Percentiles rank a stretch among this genome's conserved stretches.
Evolutionary conservation across 2,888 invertebrate genomes (phyloP).

Genomic region (Baronia brevicornis): DNA sequence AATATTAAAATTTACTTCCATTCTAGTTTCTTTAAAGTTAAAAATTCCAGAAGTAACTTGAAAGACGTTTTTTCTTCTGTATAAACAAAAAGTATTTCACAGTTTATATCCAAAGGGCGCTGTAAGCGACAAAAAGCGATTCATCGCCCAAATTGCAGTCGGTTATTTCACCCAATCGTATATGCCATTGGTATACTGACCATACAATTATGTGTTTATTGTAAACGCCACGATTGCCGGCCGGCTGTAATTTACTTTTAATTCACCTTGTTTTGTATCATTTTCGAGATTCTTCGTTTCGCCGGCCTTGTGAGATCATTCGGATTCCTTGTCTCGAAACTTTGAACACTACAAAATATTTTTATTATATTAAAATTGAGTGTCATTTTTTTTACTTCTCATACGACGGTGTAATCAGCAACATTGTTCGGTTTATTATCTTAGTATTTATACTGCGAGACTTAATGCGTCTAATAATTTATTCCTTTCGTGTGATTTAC

Average conservation of each 20-base stretch:
- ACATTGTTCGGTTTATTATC: constrained; percentile 36
- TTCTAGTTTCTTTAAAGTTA: too few relatives aligned
- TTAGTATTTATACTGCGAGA: constrained; percentile 40
- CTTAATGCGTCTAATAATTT: constrained; percentile 57
- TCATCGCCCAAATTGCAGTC: constrained; percentile 47
- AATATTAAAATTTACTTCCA: too few relatives aligned
- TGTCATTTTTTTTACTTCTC: constrained; percentile 16
- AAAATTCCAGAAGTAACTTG: not conserved
- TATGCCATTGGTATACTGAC: constrained; percentile 67
- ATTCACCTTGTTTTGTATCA: constrained; percentile 72
- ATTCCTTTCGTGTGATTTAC: constrained; percentile 60
- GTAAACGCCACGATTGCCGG: constrained; percentile 73
- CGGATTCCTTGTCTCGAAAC: constrained; percentile 23
- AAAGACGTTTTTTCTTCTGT: not conserved
- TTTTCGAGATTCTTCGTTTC: constrained; percentile 68
- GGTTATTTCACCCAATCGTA: constrained; percentile 61
- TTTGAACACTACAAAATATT: constrained; percentile 12
- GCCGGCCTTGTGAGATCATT: constrained; percentile 43
- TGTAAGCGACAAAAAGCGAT: constrained; percentile 36
- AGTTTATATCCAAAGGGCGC: constrained; percentile 18
- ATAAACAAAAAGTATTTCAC: constrained; percentile 4
- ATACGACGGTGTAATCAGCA: constrained; percentile 28
- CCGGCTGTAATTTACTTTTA: constrained; percentile 73
- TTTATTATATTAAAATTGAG: not conserved
- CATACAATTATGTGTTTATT: constrained; percentile 76